These are phyloP conservation scores for Erethizon dorsatum DNA, from an alignment of 2,797 vertebrate genomes.

Conservation along the genomic window DNA sequence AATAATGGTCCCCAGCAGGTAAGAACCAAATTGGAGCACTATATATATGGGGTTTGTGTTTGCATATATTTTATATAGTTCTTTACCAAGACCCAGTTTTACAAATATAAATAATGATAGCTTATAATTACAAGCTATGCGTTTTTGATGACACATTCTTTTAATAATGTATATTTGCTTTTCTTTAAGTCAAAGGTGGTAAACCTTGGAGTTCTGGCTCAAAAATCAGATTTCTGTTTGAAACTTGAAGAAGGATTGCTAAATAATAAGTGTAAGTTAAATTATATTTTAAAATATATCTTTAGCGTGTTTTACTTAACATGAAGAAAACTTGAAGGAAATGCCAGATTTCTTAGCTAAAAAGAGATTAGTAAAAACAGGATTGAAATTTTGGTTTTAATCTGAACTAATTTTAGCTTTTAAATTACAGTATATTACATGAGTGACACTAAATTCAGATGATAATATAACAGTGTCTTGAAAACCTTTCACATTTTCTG, in stretches of 20 bases:
- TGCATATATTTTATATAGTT: not conserved
- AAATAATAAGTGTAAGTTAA: constrained; percentile 93
- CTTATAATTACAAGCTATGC: constrained; percentile 36
- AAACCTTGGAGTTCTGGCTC: constrained; percentile 92
- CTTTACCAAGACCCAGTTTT: not conserved
- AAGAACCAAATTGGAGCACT: constrained; percentile 52
- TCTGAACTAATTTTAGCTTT: constrained; percentile 39
- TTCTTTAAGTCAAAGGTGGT: constrained; percentile 94
- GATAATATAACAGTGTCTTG: not conserved
- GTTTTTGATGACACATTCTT: not conserved
- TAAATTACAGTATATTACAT: not conserved
- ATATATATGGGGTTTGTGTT: not conserved
- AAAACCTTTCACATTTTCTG: not conserved
- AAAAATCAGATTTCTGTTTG: constrained; percentile 93
- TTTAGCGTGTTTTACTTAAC: constrained; percentile 6
- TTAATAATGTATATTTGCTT: constrained; percentile 77
- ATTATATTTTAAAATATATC: constrained; percentile 59
- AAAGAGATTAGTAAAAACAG: constrained; percentile 9
- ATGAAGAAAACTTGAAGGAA: not conserved
- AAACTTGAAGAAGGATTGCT: constrained; percentile 92
- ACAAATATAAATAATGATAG: not conserved
- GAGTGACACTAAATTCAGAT: not conserved
- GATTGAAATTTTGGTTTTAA: constrained; percentile 51
- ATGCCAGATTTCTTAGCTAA: constrained; percentile 42
- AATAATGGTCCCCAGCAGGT: constrained; percentile 89